Evolutionary conservation across 2,113 vertebrate genomes (phyloP).

Genomic region (Buteo buteo): DNA sequence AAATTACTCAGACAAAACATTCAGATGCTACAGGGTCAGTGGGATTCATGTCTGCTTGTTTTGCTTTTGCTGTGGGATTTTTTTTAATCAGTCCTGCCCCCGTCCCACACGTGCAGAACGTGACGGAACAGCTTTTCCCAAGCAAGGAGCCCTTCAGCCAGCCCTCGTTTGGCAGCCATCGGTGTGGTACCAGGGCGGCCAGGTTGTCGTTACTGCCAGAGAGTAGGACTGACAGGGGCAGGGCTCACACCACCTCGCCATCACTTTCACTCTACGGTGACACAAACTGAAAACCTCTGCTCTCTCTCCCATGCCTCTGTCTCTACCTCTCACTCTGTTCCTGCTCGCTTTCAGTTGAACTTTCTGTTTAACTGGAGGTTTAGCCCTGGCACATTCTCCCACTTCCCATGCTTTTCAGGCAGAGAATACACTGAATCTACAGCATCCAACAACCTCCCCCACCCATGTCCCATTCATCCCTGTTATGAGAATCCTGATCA

Average conservation of each 20-base stretch:
- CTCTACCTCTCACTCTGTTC: neutral
- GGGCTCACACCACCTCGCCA: neutral
- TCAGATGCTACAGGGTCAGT: neutral
- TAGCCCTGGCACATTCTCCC: neutral
- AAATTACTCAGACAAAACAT: neutral
- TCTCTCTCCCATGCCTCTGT: neutral
- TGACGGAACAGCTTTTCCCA: neutral
- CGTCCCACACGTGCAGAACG: fast-evolving
- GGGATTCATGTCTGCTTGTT: neutral
- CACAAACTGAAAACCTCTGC: neutral
- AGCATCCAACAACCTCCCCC: neutral
- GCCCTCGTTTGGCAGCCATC: neutral
- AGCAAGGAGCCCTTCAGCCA: neutral
- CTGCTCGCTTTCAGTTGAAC: neutral
- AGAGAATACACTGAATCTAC: neutral
- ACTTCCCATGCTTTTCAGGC: neutral
- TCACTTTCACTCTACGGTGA: neutral
- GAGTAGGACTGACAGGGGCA: neutral
- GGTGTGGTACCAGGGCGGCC: fast-evolving
- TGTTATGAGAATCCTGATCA: neutral
- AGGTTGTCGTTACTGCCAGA: neutral
- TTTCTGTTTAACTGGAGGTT: neutral
- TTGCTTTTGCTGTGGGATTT: neutral
- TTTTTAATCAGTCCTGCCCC: neutral
- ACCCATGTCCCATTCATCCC: neutral